Evolutionary conservation across 2,888 invertebrate genomes (phyloP), one percentile per base, ranked within the genome.

Genomic region (Schizotus pectinicornis): DNA sequence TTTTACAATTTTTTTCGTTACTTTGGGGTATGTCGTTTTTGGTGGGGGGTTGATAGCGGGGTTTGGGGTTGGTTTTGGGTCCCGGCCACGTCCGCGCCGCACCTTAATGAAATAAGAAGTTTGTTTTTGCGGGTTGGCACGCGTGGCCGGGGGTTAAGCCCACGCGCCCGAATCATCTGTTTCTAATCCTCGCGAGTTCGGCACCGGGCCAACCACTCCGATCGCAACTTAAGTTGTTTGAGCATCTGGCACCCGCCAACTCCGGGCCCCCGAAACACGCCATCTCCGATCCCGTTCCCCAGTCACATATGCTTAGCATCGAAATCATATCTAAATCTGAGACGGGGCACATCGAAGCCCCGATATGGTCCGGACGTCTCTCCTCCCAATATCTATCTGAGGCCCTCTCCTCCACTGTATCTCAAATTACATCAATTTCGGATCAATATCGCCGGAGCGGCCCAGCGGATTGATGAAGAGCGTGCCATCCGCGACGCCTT

Each of bases 361-460:
- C 22, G 22, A 22, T 22, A 22, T 22, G 22, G 22, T 56, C 49
- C 59, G 51, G 55, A 56, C 59, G 43, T 12, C 48, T 45, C 49
- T 31, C 45, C 59, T 67, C 69, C 63, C 68, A 65, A 69, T 73
- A 73, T n/a, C n/a, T 69, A 70, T 70, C 64, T 65, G 64, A 66
- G 60, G 71, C 22, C 22, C 22, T 22, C 22, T 22, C 22, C 69
- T 71, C 68, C 64, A 66, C 71, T 70, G 67, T 74, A 74, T 75
- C 77, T 77, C 76, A 74, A 77, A 77, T 77, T 77, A 76, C 77
- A 76, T 76, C 76, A 76, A 77, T 77, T 76, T 74, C 68, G 73
- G 76, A 77, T 77, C 77, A 75, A 77, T 77, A 77, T 76, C 76
- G 67, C 56, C 59, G 55, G 63, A 67, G 72, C 56, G 36, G 67